Evolutionary conservation across 1,140 invertebrate genomes (phyloP).

Genomic region (Hylyphantes graminicola): DNA sequence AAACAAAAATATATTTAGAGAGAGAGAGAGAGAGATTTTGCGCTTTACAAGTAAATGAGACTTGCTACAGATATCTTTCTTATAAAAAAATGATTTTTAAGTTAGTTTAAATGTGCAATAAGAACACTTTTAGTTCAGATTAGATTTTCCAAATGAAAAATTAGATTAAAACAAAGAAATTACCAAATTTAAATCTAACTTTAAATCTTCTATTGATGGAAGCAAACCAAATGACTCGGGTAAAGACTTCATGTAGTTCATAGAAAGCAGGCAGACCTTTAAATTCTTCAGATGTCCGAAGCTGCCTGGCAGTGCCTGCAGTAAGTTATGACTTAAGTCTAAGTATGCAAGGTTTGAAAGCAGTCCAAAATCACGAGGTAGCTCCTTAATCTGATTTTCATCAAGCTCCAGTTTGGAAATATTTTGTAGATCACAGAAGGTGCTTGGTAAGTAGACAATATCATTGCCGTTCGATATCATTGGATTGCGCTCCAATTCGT

Average conservation of each 20-base stretch:
- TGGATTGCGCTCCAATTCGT: conserved; percentile 32
- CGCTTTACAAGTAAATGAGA: no score
- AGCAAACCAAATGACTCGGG: conserved; percentile 41
- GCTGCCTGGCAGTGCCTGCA: conserved; percentile 79
- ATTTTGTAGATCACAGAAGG: conserved; percentile 74
- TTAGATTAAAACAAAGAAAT: neutral
- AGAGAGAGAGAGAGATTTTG: no score
- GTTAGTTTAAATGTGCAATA: no score
- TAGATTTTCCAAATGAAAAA: no score
- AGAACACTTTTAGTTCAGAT: no score
- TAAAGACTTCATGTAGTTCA: conserved; percentile 44
- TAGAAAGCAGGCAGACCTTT: conserved; percentile 45
- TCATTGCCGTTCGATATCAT: conserved; percentile 43
- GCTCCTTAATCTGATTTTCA: conserved; percentile 77
- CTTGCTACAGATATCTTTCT: no score
- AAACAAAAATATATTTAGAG: no score
- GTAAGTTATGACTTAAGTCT: conserved; percentile 79
- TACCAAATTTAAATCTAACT: conserved; percentile 50
- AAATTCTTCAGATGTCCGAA: conserved; percentile 34
- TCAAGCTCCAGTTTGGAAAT: conserved; percentile 87
- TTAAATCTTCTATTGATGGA: conserved; percentile 28
- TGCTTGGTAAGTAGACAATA: conserved; percentile 15
- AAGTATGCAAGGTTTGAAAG: conserved; percentile 81
- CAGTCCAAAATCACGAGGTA: conserved; percentile 84
- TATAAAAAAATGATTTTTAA: no score